Evolutionary conservation across 1,140 invertebrate species (phyloP), one percentile per base, ranked within the genome.

Genomic region (Agrypnia vestita): DNA sequence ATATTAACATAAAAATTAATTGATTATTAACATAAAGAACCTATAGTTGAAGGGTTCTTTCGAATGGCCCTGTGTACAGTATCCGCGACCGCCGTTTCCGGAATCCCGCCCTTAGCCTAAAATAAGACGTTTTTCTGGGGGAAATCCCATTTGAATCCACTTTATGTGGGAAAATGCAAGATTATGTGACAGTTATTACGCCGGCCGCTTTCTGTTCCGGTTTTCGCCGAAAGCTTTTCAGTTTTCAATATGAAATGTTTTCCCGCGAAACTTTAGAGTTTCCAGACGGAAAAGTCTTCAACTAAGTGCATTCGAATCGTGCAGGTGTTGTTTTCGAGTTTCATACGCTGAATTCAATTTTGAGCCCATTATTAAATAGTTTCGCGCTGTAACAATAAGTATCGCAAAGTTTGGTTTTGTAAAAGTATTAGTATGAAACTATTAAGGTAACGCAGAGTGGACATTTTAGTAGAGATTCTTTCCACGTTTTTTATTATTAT

Each of bases 101-200:
- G 10, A 35, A 62, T 7, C n/a, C 47, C 43, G n/a, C 61, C 69
- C 47, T 55, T 25, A 19, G 69, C 25, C 53, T 73, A 21, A 53
- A 69, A n/a, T 47, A 46, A 49, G 64, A 69, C 64, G 64, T 69
- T 69, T 73, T 73, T 55, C 69, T 73, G 47, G 4, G 43, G 56
- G 78, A 80, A 72, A 73, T 80, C 49, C 78, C 67, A 80, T 80
- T 80, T 75, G 78, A 80, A 80, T 75, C 78, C 78, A 80, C 72
- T 80, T 80, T 80, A 75, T 75, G 78, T 74, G 78, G 44, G 72
- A 80, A 80, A 80, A 64, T 80, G 78, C 78, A 61, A 80, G 78
- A 80, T 80, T 80, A 75, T 80, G 59, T 80, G 78, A 80, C 78
- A 80, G 78, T 80, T 80, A 80, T 80, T 79, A 73, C 71, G 55